Evolutionary conservation across 2,797 vertebrate species (phyloP).

Genomic region (Sebastes minor): DNA sequence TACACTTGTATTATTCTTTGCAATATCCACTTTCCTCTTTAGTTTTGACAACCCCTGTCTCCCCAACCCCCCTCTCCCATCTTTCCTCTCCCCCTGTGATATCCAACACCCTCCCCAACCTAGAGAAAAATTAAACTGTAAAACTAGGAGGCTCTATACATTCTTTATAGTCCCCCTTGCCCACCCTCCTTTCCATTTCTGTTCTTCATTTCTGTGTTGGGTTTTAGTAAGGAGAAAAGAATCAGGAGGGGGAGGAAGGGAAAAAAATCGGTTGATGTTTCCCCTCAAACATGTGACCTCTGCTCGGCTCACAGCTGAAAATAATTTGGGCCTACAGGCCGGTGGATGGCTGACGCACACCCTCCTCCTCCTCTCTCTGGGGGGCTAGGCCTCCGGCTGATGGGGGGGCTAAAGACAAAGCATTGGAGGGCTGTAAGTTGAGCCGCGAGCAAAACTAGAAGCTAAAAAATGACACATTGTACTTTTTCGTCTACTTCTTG

Average conservation of each 20-base stretch:
- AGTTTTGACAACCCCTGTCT: slow-evolving; percentile 59
- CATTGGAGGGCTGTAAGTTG: slow-evolving; percentile 11
- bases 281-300: slow-evolving; percentile 81
- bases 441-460: slow-evolving; percentile 26
- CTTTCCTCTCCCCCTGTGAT: slow-evolving; percentile 33
- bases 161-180: slow-evolving; percentile 35
- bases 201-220: slow-evolving; percentile 58
- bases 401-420: slow-evolving; percentile 41
- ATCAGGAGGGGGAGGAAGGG: slow-evolving; percentile 35
- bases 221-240: slow-evolving; percentile 54
- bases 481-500: slow-evolving; percentile 12
- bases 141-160: slow-evolving; percentile 53
- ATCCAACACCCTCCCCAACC: slow-evolving; percentile 35
- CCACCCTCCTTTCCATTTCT: slow-evolving; percentile 37
- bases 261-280: slow-evolving; percentile 68
- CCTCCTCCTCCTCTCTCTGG: slow-evolving; percentile 42
- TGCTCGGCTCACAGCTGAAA: slow-evolving; percentile 83
- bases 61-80: slow-evolving; percentile 27
- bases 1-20: slow-evolving; percentile 68
- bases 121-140: slow-evolving; percentile 43
- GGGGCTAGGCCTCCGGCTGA: slow-evolving; percentile 35
- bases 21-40: slow-evolving; percentile 66
- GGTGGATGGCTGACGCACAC: slow-evolving; percentile 65
- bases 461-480: slow-evolving; percentile 16
- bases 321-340: slow-evolving; percentile 80